Conservation (phyloP, 2,888 invertebrate species). For the Gymnosoma rotundatum region DNA sequence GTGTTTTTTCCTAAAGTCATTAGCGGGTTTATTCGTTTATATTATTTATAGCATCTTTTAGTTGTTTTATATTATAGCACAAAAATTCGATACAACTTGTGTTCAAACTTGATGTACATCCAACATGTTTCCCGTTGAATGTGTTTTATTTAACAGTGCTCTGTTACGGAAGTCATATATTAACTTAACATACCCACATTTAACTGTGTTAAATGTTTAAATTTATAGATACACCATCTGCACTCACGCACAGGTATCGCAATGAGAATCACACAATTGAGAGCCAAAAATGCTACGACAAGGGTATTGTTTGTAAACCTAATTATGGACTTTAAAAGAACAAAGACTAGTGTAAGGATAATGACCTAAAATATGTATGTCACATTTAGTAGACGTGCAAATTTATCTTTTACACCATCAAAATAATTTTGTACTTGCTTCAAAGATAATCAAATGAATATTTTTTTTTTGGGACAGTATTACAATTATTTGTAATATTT, state of each 20-base stretch:
- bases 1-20: too few relatives aligned
- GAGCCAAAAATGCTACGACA: slow-evolving; percentile 18
- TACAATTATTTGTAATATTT: too few relatives aligned
- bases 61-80: too few relatives aligned
- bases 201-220: background rate
- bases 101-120: background rate
- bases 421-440: too few relatives aligned
- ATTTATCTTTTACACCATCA: too few relatives aligned
- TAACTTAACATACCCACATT: slow-evolving; percentile 11
- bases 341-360: slow-evolving; percentile 34
- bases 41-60: too few relatives aligned
- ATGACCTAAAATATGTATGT: slow-evolving; percentile 38
- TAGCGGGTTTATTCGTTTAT: too few relatives aligned
- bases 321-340: slow-evolving; percentile 59
- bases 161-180: background rate
- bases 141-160: slow-evolving; percentile 4
- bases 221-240: slow-evolving; percentile 11
- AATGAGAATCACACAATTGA: slow-evolving; percentile 34
- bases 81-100: background rate
- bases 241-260: slow-evolving; percentile 13
- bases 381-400: too few relatives aligned
- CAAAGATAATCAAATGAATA: too few relatives aligned
- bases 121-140: background rate
- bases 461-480: too few relatives aligned
- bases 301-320: slow-evolving; percentile 32